phyloP scores from a whole-genome alignment of 2,888 invertebrate genomes.

The Drosophila cyrtoloma region DNA sequence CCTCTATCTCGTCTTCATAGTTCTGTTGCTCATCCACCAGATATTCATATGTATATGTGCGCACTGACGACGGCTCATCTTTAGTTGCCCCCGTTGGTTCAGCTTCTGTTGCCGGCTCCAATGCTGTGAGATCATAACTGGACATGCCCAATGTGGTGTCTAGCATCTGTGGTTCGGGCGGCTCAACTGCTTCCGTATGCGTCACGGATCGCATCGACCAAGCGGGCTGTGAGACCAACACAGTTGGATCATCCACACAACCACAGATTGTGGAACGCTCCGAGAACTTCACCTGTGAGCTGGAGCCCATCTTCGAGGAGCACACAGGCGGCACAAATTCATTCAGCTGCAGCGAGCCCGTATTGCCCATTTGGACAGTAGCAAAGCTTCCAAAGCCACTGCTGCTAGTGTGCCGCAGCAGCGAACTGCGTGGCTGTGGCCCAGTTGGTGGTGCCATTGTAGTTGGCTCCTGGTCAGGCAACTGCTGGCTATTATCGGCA shows the following conservation, averaged over 20 bases:
- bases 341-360: constrained; percentile 35
- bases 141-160: constrained; percentile 83
- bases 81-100: constrained; percentile 2
- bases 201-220: constrained; percentile 12
- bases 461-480: neutral
- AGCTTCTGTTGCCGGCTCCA: constrained; percentile 21
- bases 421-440: constrained; percentile 68
- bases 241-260: constrained; percentile 59
- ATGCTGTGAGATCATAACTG: constrained; percentile 71
- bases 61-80: neutral
- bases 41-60: constrained; percentile 4
- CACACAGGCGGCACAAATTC: constrained; percentile 77
- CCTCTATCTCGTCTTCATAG: neutral
- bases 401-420: constrained; percentile 43
- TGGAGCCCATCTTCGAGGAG: constrained; percentile 76
- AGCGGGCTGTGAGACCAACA: constrained; percentile 2
- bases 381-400: constrained; percentile 68
- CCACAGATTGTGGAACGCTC: constrained; percentile 79
- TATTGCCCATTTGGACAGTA: constrained; percentile 27
- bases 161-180: constrained; percentile 40
- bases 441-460: constrained; percentile 51
- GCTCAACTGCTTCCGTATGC: neutral
- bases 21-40: neutral
- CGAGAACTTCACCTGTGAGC: constrained; percentile 60
- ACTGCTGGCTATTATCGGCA: neutral